A percentile compares a stretch with the other conserved stretches of the same genome.
phyloP scores from a whole-genome alignment of 1,140 invertebrate species.

The Anastrepha ludens region DNA sequence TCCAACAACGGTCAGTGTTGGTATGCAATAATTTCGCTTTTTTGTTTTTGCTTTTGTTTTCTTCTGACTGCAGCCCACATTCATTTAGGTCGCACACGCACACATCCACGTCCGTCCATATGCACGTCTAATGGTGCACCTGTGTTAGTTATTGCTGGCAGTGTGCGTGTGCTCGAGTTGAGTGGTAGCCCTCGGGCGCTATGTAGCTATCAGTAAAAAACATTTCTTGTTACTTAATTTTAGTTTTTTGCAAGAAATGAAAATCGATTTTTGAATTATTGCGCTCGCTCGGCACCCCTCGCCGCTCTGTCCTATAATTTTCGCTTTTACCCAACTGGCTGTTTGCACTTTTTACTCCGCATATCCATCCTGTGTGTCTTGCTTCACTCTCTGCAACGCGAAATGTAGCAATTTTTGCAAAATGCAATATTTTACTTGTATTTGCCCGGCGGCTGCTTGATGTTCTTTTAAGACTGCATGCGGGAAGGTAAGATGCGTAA shows the following conservation, averaged over 20 bases:
- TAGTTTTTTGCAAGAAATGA: conserved; percentile 39
- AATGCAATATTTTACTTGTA: conserved; percentile 22
- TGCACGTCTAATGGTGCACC: background rate
- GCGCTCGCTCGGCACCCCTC: background rate
- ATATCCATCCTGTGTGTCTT: background rate
- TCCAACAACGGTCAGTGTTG: background rate
- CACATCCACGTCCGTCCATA: background rate
- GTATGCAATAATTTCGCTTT: conserved; percentile 36
- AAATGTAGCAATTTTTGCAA: background rate
- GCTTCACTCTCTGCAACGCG: background rate
- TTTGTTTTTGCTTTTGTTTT: background rate
- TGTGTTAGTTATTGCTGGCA: background rate
- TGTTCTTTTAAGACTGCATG: background rate
- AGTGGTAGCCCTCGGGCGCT: background rate
- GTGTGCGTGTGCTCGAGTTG: background rate
- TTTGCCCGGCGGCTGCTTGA: background rate
- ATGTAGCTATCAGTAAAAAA: conserved; percentile 27
- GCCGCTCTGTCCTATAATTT: background rate
- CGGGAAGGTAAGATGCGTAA: background rate
- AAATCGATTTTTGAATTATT: conserved; percentile 52
- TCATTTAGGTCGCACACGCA: conserved; percentile 11
- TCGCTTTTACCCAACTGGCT: background rate
- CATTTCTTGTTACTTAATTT: conserved; percentile 2
- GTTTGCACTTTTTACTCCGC: background rate
- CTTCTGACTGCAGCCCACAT: conserved; percentile 4